Conservation (phyloP, 1,140 invertebrate species). For the Saccostrea cuccullata region DNA sequence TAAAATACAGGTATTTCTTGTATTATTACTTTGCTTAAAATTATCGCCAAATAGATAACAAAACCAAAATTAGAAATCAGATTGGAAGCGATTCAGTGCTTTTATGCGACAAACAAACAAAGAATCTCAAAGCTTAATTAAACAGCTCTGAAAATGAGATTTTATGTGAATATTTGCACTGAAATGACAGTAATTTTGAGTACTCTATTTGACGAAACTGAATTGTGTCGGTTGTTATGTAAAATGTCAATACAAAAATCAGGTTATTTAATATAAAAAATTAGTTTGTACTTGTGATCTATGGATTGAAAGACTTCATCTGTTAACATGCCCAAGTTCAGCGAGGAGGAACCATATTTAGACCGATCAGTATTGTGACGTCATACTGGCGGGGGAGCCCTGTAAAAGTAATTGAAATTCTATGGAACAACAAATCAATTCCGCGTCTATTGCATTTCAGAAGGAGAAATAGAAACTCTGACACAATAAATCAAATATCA, state of each 20-base stretch:
- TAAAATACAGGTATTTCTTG: too few relatives aligned
- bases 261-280: not conserved
- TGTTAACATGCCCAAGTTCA: not conserved
- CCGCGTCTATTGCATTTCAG: not conserved
- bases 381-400: not conserved
- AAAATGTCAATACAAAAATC: not conserved
- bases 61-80: too few relatives aligned
- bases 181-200: not conserved
- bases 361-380: not conserved
- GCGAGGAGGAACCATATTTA: not conserved
- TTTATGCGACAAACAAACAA: too few relatives aligned
- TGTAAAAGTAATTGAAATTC: constrained; percentile 14
- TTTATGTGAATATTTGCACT: not conserved
- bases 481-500: not conserved
- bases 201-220: not conserved
- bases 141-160: not conserved
- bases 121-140: not conserved
- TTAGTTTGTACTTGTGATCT: not conserved
- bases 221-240: not conserved
- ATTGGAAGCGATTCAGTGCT: too few relatives aligned
- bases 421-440: not conserved
- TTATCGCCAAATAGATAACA: too few relatives aligned
- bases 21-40: too few relatives aligned
- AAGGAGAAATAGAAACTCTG: not conserved
- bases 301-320: not conserved